These are phyloP conservation scores for Mormyrops boulengeri DNA, from an alignment of 2,797 vertebrate species.

Conservation along the genomic window DNA sequence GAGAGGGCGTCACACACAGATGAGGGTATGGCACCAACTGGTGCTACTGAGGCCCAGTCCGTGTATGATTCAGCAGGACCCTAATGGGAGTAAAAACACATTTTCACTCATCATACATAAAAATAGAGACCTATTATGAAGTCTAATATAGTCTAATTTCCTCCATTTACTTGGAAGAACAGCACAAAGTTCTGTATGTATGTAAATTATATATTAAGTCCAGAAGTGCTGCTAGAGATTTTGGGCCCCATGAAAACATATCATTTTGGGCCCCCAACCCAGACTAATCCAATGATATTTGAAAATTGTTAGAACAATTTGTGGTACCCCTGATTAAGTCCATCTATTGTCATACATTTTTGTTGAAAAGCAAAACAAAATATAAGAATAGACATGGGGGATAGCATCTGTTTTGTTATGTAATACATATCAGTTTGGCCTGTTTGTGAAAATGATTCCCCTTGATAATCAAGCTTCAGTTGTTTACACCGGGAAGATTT, in stretches of 20 bases:
- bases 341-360: constrained; percentile 29
- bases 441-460: not conserved
- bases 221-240: not conserved
- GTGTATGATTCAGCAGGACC: not conserved
- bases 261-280: not conserved
- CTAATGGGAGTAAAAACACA: constrained; percentile 31
- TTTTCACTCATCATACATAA: constrained; percentile 27
- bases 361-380: constrained; percentile 28
- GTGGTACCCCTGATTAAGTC: not conserved
- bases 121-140: constrained; percentile 22
- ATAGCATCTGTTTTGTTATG: not conserved
- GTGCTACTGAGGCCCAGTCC: not conserved
- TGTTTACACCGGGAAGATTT: not conserved
- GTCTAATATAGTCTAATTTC: constrained; percentile 13
- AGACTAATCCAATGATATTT: not conserved
- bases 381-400: constrained; percentile 14
- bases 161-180: not conserved
- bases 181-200: constrained; percentile 2
- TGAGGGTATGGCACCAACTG: constrained; percentile 30
- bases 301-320: not conserved
- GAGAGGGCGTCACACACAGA: constrained; percentile 32
- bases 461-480: constrained; percentile 5
- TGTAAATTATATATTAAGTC: constrained; percentile 13
- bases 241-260: not conserved
- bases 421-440: not conserved